Percentiles rank a stretch among this genome's conserved stretches.
phyloP scores from a whole-genome alignment of 2,888 invertebrate species.

The Aelia acuminata region DNA sequence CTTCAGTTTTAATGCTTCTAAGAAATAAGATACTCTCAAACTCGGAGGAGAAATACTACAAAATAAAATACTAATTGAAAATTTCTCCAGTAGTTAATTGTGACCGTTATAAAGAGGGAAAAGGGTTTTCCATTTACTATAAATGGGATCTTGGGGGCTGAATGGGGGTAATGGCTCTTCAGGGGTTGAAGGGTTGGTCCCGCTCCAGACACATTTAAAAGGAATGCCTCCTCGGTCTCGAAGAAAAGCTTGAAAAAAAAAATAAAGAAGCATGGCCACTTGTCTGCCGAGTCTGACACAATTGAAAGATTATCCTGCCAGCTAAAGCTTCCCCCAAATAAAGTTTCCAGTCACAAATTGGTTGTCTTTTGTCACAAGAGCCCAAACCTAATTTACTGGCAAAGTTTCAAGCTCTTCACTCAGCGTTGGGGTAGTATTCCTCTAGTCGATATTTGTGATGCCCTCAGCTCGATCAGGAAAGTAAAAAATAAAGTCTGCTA shows the following conservation, averaged over 20 bases:
- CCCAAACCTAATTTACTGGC: background rate
- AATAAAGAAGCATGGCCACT: constrained; percentile 37
- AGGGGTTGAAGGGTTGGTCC: background rate
- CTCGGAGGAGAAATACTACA: background rate
- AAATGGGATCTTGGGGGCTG: background rate
- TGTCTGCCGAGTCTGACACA: constrained; percentile 13
- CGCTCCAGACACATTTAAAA: constrained; percentile 24
- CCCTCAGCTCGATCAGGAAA: background rate
- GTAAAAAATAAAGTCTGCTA: background rate
- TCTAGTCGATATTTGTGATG: background rate
- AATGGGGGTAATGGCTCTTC: constrained; percentile 29
- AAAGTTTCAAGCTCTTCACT: background rate
- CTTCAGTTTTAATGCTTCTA: background rate
- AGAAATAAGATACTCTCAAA: background rate
- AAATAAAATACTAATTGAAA: constrained; percentile 15
- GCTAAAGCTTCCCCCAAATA: constrained; percentile 10
- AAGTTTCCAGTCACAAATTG: constrained; percentile 34
- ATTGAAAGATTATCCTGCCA: constrained; percentile 30
- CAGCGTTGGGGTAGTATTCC: background rate
- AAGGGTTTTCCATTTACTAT: constrained; percentile 35
- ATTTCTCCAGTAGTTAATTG: constrained; percentile 14
- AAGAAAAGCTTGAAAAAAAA: constrained; percentile 4
- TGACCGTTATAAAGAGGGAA: constrained; percentile 19
- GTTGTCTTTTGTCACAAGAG: constrained; percentile 23
- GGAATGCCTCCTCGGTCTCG: constrained; percentile 2